phyloP scores from a whole-genome alignment of 1,140 invertebrate genomes.

The Drosophila burlai region DNA sequence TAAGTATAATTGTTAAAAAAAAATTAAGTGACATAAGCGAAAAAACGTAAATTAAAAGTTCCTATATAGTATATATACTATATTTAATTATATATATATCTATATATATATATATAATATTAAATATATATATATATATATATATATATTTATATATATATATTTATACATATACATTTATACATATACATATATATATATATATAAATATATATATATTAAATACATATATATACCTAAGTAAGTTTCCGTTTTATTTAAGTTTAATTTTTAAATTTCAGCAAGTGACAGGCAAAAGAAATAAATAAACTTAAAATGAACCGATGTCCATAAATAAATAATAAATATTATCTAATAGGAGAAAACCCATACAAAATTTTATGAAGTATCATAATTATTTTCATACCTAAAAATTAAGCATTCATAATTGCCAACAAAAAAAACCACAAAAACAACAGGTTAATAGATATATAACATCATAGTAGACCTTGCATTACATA shows the following conservation, averaged over 20 bases:
- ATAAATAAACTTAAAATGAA: background rate
- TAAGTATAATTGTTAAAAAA: conserved; percentile 6
- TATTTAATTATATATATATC: background rate
- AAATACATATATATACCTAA: background rate
- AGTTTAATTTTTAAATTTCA: background rate
- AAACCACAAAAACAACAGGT: background rate
- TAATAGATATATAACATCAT: conserved; percentile 1
- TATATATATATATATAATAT: too few relatives aligned
- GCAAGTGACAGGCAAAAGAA: background rate
- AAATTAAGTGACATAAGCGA: background rate
- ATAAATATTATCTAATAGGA: background rate
- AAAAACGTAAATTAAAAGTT: conserved; percentile 9
- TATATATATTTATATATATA: too few relatives aligned
- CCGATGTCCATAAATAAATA: conserved; percentile 6
- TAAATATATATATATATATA: too few relatives aligned
- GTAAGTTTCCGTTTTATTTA: background rate
- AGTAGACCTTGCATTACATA: conserved; percentile 2
- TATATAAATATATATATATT: too few relatives aligned
- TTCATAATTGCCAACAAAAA: conserved; percentile 9
- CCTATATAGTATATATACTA: conserved; percentile 4
- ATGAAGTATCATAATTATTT: conserved; percentile 8
- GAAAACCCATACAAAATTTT: background rate
- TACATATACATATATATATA: too few relatives aligned
- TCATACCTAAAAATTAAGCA: conserved; percentile 11
- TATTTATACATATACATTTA: too few relatives aligned